Conservation (phyloP, 2,888 invertebrate species). For the Orthosia cruda region DNA sequence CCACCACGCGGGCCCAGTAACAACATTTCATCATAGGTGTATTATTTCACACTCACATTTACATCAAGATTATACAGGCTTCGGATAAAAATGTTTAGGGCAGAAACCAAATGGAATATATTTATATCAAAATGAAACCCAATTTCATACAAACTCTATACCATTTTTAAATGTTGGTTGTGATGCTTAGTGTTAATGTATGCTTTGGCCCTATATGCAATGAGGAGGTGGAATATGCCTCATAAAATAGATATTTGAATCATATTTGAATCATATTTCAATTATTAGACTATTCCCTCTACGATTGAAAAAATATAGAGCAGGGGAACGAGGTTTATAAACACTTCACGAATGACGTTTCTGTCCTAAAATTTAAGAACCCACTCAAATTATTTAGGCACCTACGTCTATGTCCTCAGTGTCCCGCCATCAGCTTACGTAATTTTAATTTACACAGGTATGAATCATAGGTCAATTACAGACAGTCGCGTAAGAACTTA, state of each 20-base stretch:
- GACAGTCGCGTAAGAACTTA: slow-evolving; percentile 8
- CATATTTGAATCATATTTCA: not conserved
- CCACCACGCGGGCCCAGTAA: too few species aligned
- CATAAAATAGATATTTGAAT: not conserved
- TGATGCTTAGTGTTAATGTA: not conserved
- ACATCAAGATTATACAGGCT: too few species aligned
- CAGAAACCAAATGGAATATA: not conserved
- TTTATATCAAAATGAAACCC: not conserved
- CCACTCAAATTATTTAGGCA: not conserved
- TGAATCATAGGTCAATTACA: slow-evolving; percentile 19
- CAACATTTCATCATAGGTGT: too few species aligned
- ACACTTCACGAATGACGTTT: too few species aligned
- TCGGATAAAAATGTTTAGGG: too few species aligned
- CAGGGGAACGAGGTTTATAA: not conserved
- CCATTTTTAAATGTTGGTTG: not conserved
- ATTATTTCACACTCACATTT: too few species aligned
- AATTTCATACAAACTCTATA: not conserved
- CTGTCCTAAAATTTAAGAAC: not conserved
- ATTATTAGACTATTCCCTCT: not conserved
- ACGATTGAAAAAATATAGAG: not conserved
- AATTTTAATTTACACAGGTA: slow-evolving; percentile 6
- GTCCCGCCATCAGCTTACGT: not conserved
- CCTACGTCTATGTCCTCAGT: not conserved
- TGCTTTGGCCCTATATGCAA: not conserved
- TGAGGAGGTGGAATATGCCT: not conserved